Evolutionary conservation across 2,113 vertebrate species (phyloP), one percentile per base, ranked within the genome.

Genomic region (Oostethus manadensis): DNA sequence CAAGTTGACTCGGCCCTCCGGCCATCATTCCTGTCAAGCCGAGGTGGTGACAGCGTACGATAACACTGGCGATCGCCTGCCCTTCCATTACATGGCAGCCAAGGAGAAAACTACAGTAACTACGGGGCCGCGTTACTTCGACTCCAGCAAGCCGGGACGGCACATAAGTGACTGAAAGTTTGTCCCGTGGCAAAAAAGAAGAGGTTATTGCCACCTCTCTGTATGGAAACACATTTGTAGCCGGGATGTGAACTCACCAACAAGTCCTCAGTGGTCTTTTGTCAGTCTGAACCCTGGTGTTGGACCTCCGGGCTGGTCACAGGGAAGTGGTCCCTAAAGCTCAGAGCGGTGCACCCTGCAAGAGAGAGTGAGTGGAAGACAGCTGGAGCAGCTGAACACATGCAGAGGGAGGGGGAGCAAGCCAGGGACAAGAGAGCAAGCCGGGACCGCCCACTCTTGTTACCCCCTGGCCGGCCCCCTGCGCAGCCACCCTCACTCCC

Each of bases 381-480:
- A 88, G 86, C 87, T 87, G 87, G 85, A 88, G 86, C 86, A 84
- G 83, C 83, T 86, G 84, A 91, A 87, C 80, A 84, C 87, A 86
- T 87, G 83, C 76, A 78, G 58, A 79, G 75, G 73, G 76, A 77
- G 72, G 67, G 77, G 63, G 62, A 55, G 70, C 50, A 33, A 46
- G 35, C 56, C 66, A 49, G 56, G 64, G 73, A 18, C 26, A 55
- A 59, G 53, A 72, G 64, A 71, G 77, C 67, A 63, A 55, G 53
- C 68, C 68, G 82, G 82, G 86, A 88, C 86, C 65, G 88, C 87
- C 88, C 85, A 76, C 82, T 87, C 82, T 73, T 87, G 82, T 73
- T 49, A 69, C 75, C 67, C 76, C 73, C 80, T 74, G 63, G 63
- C 74, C 75, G 80, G 83, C 87, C 88, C 85, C 88, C 88, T 85